Evolutionary conservation across 1,140 invertebrate genomes (phyloP).

Genomic region (Brachionus angularis): DNA sequence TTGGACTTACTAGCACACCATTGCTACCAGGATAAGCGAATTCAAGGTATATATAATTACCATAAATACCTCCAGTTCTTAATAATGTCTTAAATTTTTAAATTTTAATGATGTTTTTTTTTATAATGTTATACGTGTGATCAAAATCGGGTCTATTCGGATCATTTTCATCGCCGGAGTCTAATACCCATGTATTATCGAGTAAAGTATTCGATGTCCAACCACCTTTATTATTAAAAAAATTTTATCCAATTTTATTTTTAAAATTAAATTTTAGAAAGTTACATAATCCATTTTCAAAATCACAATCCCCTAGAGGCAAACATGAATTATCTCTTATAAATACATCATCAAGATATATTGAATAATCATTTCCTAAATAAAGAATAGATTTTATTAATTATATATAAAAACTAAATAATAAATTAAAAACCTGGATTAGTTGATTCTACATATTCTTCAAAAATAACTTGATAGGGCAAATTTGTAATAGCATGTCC

Average conservation of each 20-base stretch:
- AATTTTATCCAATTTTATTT: background rate
- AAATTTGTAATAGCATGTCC: background rate
- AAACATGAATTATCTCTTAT: constrained; percentile 32
- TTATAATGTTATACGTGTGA: too few relatives aligned
- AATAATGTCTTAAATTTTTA: too few relatives aligned
- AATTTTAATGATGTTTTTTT: background rate
- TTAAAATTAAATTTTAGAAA: background rate
- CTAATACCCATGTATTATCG: too few relatives aligned
- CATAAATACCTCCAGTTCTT: constrained; percentile 1
- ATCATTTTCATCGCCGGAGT: too few relatives aligned
- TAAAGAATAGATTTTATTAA: background rate
- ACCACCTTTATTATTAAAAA: too few relatives aligned
- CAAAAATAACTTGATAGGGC: constrained; percentile 41
- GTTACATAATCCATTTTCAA: constrained; percentile 47
- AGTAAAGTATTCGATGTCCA: too few relatives aligned
- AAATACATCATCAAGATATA: constrained; percentile 34
- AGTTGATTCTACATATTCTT: constrained; percentile 6
- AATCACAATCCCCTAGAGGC: constrained; percentile 48
- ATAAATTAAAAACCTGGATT: background rate
- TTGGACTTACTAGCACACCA: constrained; percentile 14
- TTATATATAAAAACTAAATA: too few relatives aligned
- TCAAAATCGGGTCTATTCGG: too few relatives aligned
- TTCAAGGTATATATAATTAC: constrained; percentile 16
- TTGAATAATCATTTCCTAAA: background rate
- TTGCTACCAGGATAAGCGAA: background rate